These are phyloP conservation scores for Oncorhynchus kisutch DNA, from an alignment of 2,113 vertebrate species.

Conservation along the genomic window DNA sequence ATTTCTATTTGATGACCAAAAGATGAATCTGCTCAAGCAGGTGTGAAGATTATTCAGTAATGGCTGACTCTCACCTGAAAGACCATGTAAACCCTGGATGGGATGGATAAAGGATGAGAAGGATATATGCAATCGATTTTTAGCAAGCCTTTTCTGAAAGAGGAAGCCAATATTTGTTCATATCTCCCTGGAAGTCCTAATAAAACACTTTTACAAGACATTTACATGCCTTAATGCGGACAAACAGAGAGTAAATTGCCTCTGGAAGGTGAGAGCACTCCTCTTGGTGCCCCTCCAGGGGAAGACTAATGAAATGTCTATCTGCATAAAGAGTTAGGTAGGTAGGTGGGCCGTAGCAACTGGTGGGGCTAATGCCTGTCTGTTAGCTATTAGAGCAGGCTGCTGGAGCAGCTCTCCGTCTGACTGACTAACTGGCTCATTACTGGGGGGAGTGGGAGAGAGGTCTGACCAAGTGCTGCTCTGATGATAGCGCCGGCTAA, in stretches of 20 bases:
- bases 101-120: no score
- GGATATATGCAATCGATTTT: no score
- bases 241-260: background rate
- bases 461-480: conserved; percentile 14
- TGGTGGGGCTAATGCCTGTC: background rate
- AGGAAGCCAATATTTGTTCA: no score
- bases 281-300: background rate
- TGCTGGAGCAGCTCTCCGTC: background rate
- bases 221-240: background rate
- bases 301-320: background rate
- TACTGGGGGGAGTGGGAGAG: background rate
- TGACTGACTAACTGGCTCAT: conserved; percentile 2
- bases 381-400: conserved; percentile 4
- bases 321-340: background rate
- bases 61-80: no score
- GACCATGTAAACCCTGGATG: no score
- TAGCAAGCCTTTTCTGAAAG: no score
- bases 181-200: background rate
- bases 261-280: background rate
- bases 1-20: no score
- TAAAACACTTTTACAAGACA: background rate
- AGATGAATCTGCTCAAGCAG: no score
- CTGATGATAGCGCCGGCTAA: conserved; percentile 18
- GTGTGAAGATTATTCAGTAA: no score
- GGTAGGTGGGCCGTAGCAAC: background rate